These are phyloP conservation scores for Yponomeuta cagnagella DNA, from an alignment of 2,888 invertebrate genomes.

Conservation along the genomic window DNA sequence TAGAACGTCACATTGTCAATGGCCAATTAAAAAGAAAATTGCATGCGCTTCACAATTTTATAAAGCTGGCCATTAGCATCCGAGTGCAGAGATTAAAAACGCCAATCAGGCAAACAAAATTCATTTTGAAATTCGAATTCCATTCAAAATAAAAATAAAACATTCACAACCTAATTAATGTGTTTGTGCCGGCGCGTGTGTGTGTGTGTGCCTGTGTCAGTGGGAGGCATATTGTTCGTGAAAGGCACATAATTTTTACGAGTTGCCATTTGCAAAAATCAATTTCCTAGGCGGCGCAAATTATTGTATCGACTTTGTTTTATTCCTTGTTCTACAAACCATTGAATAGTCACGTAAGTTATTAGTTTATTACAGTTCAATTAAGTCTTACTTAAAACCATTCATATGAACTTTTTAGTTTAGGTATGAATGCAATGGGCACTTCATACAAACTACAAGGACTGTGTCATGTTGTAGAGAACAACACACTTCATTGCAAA, in stretches of 20 bases:
- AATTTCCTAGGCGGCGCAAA: background rate
- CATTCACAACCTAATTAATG: conserved; percentile 64
- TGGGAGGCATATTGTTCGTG: background rate
- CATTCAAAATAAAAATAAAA: conserved; percentile 50
- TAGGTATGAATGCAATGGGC: too few relatives aligned
- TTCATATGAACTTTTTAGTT: too few relatives aligned
- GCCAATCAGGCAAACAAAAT: conserved; percentile 16
- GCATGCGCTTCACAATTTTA: conserved; percentile 11
- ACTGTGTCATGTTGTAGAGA: too few relatives aligned
- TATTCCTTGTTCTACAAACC: too few relatives aligned
- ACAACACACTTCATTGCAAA: too few relatives aligned
- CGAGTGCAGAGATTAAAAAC: conserved; percentile 14
- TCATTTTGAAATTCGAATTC: conserved; percentile 31
- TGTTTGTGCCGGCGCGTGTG: conserved; percentile 7
- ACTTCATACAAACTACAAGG: too few relatives aligned
- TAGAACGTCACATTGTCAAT: background rate
- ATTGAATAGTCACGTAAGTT: too few relatives aligned
- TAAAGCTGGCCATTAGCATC: conserved; percentile 12
- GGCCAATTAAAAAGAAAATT: background rate
- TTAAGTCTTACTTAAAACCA: too few relatives aligned
- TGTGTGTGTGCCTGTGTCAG: background rate
- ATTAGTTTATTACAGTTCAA: too few relatives aligned
- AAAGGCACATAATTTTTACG: conserved; percentile 1
- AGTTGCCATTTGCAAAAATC: conserved; percentile 4
- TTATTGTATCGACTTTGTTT: background rate